Conservation (phyloP, 2,797 vertebrate species). For the Typhlichthys subterraneus region DNA sequence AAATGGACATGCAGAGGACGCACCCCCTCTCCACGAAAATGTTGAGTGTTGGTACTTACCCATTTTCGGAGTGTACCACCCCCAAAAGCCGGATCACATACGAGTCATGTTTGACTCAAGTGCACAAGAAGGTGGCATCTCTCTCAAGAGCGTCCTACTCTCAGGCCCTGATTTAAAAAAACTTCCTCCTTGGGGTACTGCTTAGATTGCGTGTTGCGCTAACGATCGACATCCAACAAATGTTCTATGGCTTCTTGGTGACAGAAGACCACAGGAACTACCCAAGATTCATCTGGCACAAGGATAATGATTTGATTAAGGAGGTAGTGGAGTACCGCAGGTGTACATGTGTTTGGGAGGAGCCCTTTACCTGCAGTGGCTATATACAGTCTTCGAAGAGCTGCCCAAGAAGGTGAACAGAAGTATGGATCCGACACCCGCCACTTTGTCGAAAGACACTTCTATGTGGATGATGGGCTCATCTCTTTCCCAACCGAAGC, state of each 20-base stretch:
- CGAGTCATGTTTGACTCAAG: neutral
- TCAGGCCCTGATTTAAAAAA: neutral
- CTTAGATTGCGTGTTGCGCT: neutral
- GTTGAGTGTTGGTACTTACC: no score
- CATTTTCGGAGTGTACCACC: neutral
- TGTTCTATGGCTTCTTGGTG: neutral
- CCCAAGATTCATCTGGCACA: neutral
- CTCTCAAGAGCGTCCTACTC: neutral
- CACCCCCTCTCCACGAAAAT: no score
- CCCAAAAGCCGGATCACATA: neutral
- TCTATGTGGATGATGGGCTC: slow-evolving; percentile 25
- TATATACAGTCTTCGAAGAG: slow-evolving; percentile 1
- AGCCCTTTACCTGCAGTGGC: slow-evolving; percentile 11
- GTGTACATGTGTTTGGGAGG: slow-evolving; percentile 10
- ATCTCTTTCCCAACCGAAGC: neutral
- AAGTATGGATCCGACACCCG: slow-evolving; percentile 1
- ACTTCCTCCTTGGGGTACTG: neutral
- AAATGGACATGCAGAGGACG: neutral
- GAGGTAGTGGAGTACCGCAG: neutral
- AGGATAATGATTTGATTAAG: neutral
- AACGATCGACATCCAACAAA: neutral
- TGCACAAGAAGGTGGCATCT: neutral
- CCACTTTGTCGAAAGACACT: slow-evolving; percentile 21
- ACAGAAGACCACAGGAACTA: neutral
- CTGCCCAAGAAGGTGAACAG: slow-evolving; percentile 8